Percentiles rank a stretch among this genome's conserved stretches.
phyloP scores from a whole-genome alignment of 2,888 invertebrate genomes.

The Plagodis pulveraria region DNA sequence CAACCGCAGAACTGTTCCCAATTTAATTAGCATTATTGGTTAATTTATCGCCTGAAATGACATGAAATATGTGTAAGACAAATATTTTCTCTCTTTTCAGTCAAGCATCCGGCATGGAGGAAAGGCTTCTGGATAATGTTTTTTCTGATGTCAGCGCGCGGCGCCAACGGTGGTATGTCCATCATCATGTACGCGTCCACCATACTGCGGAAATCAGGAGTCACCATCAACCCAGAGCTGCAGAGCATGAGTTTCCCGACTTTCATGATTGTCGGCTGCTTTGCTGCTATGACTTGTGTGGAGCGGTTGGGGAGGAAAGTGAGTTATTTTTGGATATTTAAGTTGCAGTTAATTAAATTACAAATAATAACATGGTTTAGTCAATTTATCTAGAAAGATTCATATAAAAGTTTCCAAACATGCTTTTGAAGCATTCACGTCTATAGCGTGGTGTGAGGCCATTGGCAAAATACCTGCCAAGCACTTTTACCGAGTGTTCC shows the following conservation, averaged over 20 bases:
- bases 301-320: slow-evolving; percentile 70
- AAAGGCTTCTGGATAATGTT: slow-evolving; percentile 48
- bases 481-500: too few relatives aligned
- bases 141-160: slow-evolving; percentile 42
- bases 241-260: slow-evolving; percentile 62
- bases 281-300: slow-evolving; percentile 58
- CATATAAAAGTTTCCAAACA: too few relatives aligned
- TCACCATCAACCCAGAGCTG: slow-evolving; percentile 60
- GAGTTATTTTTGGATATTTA: background rate
- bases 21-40: background rate
- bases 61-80: background rate
- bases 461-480: too few relatives aligned
- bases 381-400: too few relatives aligned
- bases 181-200: slow-evolving; percentile 60
- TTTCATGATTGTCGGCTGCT: slow-evolving; percentile 61
- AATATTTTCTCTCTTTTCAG: slow-evolving; percentile 33
- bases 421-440: too few relatives aligned
- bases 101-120: slow-evolving; percentile 52
- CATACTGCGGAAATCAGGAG: slow-evolving; percentile 57
- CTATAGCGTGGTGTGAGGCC: too few relatives aligned
- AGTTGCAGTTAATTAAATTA: too few relatives aligned
- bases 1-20: too few relatives aligned
- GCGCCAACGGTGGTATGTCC: slow-evolving; percentile 57
- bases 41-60: background rate
- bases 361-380: too few relatives aligned